Base-by-base conservation (phyloP, 2,797 vertebrate genomes). In the Sardinella longiceps region DNA sequence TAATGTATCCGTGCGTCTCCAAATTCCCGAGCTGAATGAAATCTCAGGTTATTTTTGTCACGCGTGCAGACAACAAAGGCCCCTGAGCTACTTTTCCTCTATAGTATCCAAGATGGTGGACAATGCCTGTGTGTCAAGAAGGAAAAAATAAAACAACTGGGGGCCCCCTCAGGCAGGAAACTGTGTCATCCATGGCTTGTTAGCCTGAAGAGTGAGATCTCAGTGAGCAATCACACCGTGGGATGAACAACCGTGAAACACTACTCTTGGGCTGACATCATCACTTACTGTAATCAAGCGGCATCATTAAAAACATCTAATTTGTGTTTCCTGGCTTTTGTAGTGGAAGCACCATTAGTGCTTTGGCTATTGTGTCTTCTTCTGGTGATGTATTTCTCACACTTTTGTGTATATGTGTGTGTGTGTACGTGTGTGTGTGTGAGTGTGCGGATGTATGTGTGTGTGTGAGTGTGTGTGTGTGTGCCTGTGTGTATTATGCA, bases 391-490 rank as follows among this genome's bases (percentile, higher is more conserved):
- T 33, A 25, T 43, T 45, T 82, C 23, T 58, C 58, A 58, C 30
- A n/a, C 37, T 82, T n/a, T 82, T 56, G 51, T 82, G 33, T 74
- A 33, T 39, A 18, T 74, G 63, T 37, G 63, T 70, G 63, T 70
- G 63, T 70, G 30, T 18, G 66, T 74, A 4, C 15, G 23, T 74
- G 33, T 6, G 66, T 37, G 30, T 37, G 66, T 37, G 30, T 74
- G 66, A 58, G 33, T 58, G 81, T 39, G 81, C 37, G 80, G 53
- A 48, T 53, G 45, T 81, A 6, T 53, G 80, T 53, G 48, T 53
- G 80, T 53, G 80, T 51, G 80, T 53, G 28, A 7, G 81, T 18
- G n/a, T 14, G 25, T 81, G 90, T 87, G 82, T 91, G 92, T 91
- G 92, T 84, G 90, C 90, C 14, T 23, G 33, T 74, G 66, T 43